These are phyloP conservation scores for Serrognathus titanus DNA, from an alignment of 2,888 invertebrate genomes.

Conservation along the genomic window DNA sequence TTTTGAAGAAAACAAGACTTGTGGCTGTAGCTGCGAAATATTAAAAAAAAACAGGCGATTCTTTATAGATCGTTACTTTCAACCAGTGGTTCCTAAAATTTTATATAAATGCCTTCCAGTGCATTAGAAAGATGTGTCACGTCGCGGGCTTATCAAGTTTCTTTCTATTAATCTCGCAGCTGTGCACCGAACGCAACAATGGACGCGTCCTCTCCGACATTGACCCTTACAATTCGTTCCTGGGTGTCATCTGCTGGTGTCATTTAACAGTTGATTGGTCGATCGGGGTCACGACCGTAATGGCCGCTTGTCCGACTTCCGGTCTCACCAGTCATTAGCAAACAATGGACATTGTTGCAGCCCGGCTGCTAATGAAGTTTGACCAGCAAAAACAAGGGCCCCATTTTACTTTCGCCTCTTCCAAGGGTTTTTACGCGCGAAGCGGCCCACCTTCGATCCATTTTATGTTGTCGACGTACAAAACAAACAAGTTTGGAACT, in stretches of 20 bases:
- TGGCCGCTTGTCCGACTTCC: constrained; percentile 23
- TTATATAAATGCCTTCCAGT: too few species aligned
- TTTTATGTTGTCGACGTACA: not conserved
- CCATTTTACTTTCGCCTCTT: constrained; percentile 12
- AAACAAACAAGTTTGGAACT: not conserved
- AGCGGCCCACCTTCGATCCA: not conserved
- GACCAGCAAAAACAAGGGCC: constrained; percentile 20
- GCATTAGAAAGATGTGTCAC: too few species aligned
- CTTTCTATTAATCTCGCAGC: too few species aligned
- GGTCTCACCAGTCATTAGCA: constrained; percentile 24
- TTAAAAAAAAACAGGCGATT: too few species aligned
- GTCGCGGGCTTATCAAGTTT: too few species aligned
- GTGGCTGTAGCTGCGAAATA: too few species aligned
- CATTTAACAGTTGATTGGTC: constrained; percentile 19
- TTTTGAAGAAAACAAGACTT: too few species aligned
- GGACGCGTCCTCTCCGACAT: not conserved
- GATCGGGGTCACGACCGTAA: constrained; percentile 13
- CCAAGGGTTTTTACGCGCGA: not conserved
- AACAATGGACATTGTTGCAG: constrained; percentile 24
- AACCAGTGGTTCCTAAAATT: too few species aligned
- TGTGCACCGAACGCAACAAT: too few species aligned
- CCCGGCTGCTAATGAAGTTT: constrained; percentile 23
- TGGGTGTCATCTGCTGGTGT: constrained; percentile 16
- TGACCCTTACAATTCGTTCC: constrained; percentile 10
- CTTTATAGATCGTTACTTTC: too few species aligned